Evolutionary conservation across 2,113 vertebrate species (phyloP).

Genomic region (Lagenorhynchus albirostris): DNA sequence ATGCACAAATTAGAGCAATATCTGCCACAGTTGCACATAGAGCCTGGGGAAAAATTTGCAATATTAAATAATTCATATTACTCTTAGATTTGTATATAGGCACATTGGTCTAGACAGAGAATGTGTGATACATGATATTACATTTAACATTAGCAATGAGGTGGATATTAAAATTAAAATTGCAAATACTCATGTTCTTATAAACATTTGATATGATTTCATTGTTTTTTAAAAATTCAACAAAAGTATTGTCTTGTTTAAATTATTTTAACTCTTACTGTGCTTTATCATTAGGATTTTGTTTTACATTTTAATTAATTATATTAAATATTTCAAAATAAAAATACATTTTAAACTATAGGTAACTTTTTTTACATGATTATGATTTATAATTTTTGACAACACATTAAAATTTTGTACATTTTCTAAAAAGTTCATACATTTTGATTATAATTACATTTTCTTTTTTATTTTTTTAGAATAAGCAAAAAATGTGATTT

Average conservation of each 20-base stretch:
- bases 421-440: not conserved
- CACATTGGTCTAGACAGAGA: not conserved
- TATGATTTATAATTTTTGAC: not conserved
- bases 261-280: not conserved
- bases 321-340: not conserved
- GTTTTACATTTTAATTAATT: not conserved
- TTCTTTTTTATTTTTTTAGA: not conserved
- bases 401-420: not conserved
- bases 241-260: not conserved
- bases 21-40: not conserved
- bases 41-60: not conserved
- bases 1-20: not conserved
- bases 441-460: not conserved
- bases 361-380: not conserved
- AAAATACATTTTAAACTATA: not conserved
- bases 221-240: not conserved
- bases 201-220: not conserved
- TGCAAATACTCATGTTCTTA: not conserved
- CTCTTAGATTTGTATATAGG: not conserved
- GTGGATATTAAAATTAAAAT: not conserved
- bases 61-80: not conserved
- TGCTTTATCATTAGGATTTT: not conserved
- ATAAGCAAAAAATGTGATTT: not conserved
- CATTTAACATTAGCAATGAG: not conserved
- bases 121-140: not conserved